Conservation (phyloP, 2,797 vertebrate species). For the Enteromius unitaeniatus region DNA sequence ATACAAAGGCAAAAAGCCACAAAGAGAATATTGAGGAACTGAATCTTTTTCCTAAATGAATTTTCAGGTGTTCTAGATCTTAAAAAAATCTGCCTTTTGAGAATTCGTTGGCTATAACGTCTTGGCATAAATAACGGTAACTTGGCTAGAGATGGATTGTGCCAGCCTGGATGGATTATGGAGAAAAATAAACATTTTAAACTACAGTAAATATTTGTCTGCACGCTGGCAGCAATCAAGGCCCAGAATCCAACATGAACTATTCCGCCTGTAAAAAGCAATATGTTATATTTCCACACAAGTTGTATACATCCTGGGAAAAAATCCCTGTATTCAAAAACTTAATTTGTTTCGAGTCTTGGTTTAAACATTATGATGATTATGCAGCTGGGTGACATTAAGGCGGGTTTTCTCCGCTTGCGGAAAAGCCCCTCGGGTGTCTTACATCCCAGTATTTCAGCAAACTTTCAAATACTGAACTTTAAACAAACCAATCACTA, state of each 20-base stretch:
- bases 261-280: slow-evolving; percentile 70
- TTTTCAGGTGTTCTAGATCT: slow-evolving; percentile 4
- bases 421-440: slow-evolving; percentile 45
- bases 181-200: slow-evolving; percentile 74
- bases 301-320: slow-evolving; percentile 52
- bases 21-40: neutral
- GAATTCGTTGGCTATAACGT: slow-evolving; percentile 20
- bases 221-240: slow-evolving; percentile 71
- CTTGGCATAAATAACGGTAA: slow-evolving; percentile 9
- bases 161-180: slow-evolving; percentile 64
- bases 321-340: slow-evolving; percentile 53
- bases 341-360: slow-evolving; percentile 46
- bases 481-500: slow-evolving; percentile 45
- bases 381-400: slow-evolving; percentile 59
- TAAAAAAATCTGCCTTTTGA: neutral
- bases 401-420: slow-evolving; percentile 48
- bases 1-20: neutral
- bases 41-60: neutral
- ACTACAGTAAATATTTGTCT: slow-evolving; percentile 78
- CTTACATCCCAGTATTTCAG: slow-evolving; percentile 25
- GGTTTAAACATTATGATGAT: slow-evolving; percentile 63
- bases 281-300: slow-evolving; percentile 60
- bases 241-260: slow-evolving; percentile 67
- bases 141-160: slow-evolving; percentile 55
- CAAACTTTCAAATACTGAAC: slow-evolving; percentile 15